Base-by-base conservation (phyloP, 2,888 invertebrate genomes). In the Chymomyza fuscimana region DNA sequence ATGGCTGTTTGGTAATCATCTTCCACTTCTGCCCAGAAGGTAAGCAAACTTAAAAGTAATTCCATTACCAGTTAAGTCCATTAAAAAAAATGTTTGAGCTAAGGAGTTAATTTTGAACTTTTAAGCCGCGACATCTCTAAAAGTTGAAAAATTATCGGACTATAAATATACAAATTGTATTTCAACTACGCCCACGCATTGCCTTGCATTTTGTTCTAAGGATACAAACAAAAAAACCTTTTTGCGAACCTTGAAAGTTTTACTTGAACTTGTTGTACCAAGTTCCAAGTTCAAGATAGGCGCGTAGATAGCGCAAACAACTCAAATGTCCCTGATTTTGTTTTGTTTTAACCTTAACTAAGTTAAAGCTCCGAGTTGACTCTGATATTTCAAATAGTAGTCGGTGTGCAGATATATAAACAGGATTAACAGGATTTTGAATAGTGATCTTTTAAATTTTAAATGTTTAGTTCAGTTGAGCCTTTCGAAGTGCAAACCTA, bases 1-100 rank as follows among this genome's bases (percentile, higher is more conserved):
- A 92, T 97, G 97, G 97, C 95, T 97, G 93, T 96, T 97, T 92
- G 97, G 97, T 92, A 96, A 96, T 94, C 96, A 96, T 93, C 94
- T 97, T 92, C 96, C 96, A 90, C 93, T 97, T 87, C 92, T 96
- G 90, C 96, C 96, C 78, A 94, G 96, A 92, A 95, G 96, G 97
- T 96, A 93, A 92, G 92, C 72, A 10, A 5, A 7, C 12, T 5
- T 25, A n/a, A 19, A 19, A 19, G 19, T 19, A 19, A 19, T 19
- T 19, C 19, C 19, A 19, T n/a, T n/a, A n/a, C n/a, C n/a, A n/a
- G n/a, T n/a, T n/a, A n/a, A n/a, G n/a, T n/a, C n/a, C n/a, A n/a
- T n/a, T n/a, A n/a, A n/a, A n/a, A n/a, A n/a, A n/a, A 19, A 19
- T 19, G 19, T 19, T 19, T 9, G 25, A 50, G 36, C 9, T 25